Base-by-base conservation (phyloP, 1,140 invertebrate species). In the Eufriesea mexicana region DNA sequence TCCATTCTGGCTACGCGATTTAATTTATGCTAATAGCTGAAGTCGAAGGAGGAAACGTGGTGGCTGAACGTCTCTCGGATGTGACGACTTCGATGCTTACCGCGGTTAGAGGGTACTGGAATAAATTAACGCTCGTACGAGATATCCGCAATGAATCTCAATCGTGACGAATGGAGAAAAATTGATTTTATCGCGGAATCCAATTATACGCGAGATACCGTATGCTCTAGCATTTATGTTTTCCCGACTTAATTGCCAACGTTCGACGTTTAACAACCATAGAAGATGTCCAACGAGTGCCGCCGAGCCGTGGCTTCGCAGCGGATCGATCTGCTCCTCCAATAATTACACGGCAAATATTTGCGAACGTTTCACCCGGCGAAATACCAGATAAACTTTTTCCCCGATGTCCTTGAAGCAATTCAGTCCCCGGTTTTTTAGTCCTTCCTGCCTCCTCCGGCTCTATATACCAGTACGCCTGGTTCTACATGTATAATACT, bases 271-370 rank as follows among this genome's bases (percentile, higher is more conserved):
- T 47, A 35, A 45, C 42, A 35, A 49, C 49, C 73, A 28, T 28
- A 62, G 12, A 8, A n/a, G 54, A 28, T 2, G 7, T 14, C 12
- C 18, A 51, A 1, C 23, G 62, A 73, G n/a, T 73, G 47, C n/a
- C 51, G 54, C n/a, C 18, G 61, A 20, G 47, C 12, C 23, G 16
- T 20, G 35, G 45, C 25, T 51, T 71, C 28, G 49, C 42, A 71
- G n/a, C 35, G 54, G 67, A 28, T 49, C 18, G 2, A 70, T 47
- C 28, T 35, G 23, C 55, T 28, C 18, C 25, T 51, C 25, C 61
- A 49, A 59, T 54, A 25, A 68, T 85, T 28, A 83, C 81, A 59
- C 55, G 14, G 64, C 54, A 76, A 74, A 83, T 47, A 70, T 16
- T 18, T 54, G 45, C 42, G n/a, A 25, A 57, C 49, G 72, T 75